These are phyloP conservation scores for Machimus rusticus DNA, from an alignment of 2,888 invertebrate genomes.

Conservation along the genomic window DNA sequence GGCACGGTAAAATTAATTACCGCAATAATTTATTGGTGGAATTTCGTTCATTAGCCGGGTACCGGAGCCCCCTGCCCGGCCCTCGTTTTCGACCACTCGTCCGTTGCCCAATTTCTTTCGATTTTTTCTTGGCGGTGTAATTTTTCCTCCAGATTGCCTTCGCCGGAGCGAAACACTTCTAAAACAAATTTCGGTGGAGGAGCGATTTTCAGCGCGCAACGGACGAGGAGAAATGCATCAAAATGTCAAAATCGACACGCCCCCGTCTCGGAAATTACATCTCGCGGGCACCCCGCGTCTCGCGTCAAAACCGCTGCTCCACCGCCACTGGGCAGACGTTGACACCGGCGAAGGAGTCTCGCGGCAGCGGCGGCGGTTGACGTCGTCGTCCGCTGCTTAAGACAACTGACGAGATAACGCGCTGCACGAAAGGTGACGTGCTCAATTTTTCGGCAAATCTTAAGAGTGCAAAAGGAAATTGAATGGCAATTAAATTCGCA, in stretches of 20 bases:
- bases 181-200: not conserved
- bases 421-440: constrained; percentile 23
- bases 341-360: not conserved
- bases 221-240: constrained; percentile 37
- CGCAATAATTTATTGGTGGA: constrained; percentile 37
- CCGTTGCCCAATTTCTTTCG: not conserved
- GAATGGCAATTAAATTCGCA: not conserved
- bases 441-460: not conserved
- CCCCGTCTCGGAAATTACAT: constrained; percentile 22
- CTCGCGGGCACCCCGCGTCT: not conserved
- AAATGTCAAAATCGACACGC: constrained; percentile 42
- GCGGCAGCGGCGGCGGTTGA: no score
- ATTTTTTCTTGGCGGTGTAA: not conserved
- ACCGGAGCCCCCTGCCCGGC: not conserved
- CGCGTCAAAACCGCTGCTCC: not conserved
- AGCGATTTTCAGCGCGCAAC: not conserved
- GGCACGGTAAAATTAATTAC: constrained; percentile 37
- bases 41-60: constrained; percentile 37
- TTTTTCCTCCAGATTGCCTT: not conserved
- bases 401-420: constrained; percentile 16
- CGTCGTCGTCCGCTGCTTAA: not conserved
- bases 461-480: not conserved
- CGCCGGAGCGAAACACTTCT: not conserved
- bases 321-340: not conserved
- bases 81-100: not conserved